Evolutionary conservation across 30 jellyfish, hydroid and myxozoan species (phyloP).

Genomic region (Rhopilema esculentum): DNA sequence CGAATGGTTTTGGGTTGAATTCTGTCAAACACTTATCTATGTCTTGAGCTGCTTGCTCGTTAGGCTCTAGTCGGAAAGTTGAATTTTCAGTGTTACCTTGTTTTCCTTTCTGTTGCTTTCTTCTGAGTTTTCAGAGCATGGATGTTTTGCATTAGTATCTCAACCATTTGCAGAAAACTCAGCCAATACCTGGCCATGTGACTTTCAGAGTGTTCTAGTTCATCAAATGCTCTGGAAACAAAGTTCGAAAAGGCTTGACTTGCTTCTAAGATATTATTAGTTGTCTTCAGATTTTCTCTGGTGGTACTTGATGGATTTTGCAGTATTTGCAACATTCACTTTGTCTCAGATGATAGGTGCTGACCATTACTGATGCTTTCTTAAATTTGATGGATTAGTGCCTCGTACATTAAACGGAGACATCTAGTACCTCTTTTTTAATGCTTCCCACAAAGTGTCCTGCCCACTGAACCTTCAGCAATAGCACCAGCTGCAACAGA

Average conservation of each 20-base stretch:
- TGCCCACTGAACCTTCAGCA: constrained; percentile 41
- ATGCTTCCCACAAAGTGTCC: constrained; percentile 24
- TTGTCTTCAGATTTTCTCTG: constrained; percentile 48
- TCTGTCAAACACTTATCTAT: constrained; percentile 22
- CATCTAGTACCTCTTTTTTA: constrained; percentile 14
- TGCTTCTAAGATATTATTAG: constrained; percentile 57
- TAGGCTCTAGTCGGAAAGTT: constrained; percentile 37
- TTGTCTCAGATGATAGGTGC: constrained; percentile 45
- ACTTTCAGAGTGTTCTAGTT: constrained; percentile 56
- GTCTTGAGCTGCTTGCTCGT: constrained; percentile 55
- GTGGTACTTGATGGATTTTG: constrained; percentile 52
- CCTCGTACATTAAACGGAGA: constrained; percentile 15
- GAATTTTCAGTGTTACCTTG: constrained; percentile 45
- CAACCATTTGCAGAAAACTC: constrained; percentile 53
- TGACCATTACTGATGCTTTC: constrained; percentile 18
- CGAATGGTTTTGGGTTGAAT: constrained; percentile 49
- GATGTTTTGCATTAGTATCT: constrained; percentile 27
- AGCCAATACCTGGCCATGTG: constrained; percentile 61
- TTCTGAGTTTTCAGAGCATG: constrained; percentile 48
- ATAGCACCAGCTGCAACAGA: constrained; percentile 39
- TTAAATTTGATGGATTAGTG: constrained; percentile 1
- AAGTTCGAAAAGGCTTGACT: constrained; percentile 56
- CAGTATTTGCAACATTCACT: constrained; percentile 46
- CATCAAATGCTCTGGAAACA: constrained; percentile 41
- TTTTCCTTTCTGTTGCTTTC: constrained; percentile 23